These are phyloP conservation scores for Thecocarcelia acutangulata DNA, from an alignment of 2,888 invertebrate species.

Conservation along the genomic window DNA sequence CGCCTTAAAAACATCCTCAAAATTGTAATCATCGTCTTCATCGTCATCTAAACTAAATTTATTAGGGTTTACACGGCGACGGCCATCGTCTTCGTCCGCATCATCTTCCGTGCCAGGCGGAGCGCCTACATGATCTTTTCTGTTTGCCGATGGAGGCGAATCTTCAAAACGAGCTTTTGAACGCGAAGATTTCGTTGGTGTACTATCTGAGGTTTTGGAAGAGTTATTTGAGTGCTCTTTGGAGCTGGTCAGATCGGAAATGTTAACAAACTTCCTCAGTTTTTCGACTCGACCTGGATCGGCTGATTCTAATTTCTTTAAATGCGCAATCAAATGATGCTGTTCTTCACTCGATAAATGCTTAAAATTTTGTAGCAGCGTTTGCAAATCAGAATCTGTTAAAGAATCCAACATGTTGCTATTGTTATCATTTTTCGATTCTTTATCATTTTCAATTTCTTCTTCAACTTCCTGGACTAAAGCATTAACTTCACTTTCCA, in stretches of 20 bases:
- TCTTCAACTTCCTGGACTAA: conserved; percentile 74
- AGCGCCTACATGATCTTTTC: conserved; percentile 35
- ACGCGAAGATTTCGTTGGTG: conserved; percentile 39
- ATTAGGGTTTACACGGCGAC: conserved; percentile 73
- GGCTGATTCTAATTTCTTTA: conserved; percentile 90
- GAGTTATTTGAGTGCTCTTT: conserved; percentile 41
- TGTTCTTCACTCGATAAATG: conserved; percentile 91
- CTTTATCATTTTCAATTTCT: conserved; percentile 74
- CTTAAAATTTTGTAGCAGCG: conserved; percentile 90
- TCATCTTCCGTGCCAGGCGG: conserved; percentile 71
- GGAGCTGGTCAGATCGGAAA: conserved; percentile 76
- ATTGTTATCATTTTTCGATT: conserved; percentile 71
- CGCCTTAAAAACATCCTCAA: conserved; percentile 90
- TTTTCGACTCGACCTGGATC: conserved; percentile 90
- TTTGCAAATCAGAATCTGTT: conserved; percentile 90
- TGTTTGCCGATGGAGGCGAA: conserved; percentile 54
- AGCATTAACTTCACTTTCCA: conserved; percentile 74
- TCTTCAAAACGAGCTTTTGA: conserved; percentile 61
- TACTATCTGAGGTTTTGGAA: conserved; percentile 50
- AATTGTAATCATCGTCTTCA: conserved; percentile 91
- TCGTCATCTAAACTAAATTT: conserved; percentile 83
- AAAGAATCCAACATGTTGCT: conserved; percentile 86
- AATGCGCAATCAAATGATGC: conserved; percentile 89
- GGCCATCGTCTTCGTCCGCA: conserved; percentile 71
- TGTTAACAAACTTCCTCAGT: conserved; percentile 88